Base-by-base conservation (phyloP, 2,797 vertebrate species). In the Rhadinocentrus ornatus region DNA sequence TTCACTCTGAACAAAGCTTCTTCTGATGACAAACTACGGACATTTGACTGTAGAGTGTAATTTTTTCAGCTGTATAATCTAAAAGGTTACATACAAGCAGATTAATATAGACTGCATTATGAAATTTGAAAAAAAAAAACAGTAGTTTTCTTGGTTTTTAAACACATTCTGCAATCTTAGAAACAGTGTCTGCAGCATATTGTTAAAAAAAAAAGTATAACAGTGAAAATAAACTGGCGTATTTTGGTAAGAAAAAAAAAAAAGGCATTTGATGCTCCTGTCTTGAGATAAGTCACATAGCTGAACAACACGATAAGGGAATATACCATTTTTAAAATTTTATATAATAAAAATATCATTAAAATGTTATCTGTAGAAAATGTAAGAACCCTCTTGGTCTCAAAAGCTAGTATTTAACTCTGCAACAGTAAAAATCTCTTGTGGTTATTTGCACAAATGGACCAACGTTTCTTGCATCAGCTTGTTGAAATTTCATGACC, bases 21-120 rank as follows among this genome's bases (percentile, higher is more conserved):
- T 56, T 50, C 29, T 56, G 18, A 11, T 60, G 46, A 59, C 26
- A 9, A 8, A 32, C 24, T 54, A 35, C 57, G 71, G 69, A 62
- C 29, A 64, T 65, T 54, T 48, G 56, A 26, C n/a, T 46, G 65
- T 54, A 41, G 18, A 5, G 63, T 44, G 41, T 80, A 32, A 71
- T 79, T 81, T 67, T 75, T 73, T 77, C 62, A 76, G 62, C 59
- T 65, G 27, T 61, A 15, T 29, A 48, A 56, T 81, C 74, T 64
- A 62, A 75, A 52, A 72, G 56, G 62, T 66, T 53, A n/a, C 16
- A 20, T 26, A n/a, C 22, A 57, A 68, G 59, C 20, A 22, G 68
- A 44, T 65, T 32, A 81, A 77, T 73, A 57, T 39, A 57, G 65
- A 72, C 29, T 9, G 29, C 18, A 60, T 39, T 13, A 4, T 39